Percentiles rank a stretch among this genome's conserved stretches.
Conservation (phyloP, 2,113 vertebrate genomes). For the Casuarius casuarius region DNA sequence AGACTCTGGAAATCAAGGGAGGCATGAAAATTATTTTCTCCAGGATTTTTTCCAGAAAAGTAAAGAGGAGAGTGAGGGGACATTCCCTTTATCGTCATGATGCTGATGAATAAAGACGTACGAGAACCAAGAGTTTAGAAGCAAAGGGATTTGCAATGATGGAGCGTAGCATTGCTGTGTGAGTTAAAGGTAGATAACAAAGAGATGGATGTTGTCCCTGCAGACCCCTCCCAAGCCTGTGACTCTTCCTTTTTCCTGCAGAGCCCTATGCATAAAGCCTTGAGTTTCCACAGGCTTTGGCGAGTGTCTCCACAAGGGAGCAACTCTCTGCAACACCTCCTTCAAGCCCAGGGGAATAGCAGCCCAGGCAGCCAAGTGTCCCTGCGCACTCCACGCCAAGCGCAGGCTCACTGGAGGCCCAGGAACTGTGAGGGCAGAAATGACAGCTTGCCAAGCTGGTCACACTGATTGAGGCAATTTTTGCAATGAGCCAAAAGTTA, state of each 20-base stretch:
- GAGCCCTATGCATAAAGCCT: background rate
- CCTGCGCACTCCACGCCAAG: background rate
- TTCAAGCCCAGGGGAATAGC: background rate
- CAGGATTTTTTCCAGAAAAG: background rate
- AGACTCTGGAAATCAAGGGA: background rate
- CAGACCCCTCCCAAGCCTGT: background rate
- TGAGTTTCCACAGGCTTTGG: background rate
- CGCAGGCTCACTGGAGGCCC: background rate
- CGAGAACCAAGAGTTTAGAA: background rate
- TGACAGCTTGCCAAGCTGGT: background rate
- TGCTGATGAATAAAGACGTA: background rate
- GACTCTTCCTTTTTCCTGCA: background rate
- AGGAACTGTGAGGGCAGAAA: background rate
- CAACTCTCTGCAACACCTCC: background rate
- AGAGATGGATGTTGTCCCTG: background rate
- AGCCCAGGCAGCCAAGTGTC: background rate
- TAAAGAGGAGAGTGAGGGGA: background rate
- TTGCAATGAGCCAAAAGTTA: background rate
- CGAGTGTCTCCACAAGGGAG: background rate
- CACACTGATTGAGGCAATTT: background rate
- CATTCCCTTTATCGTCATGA: background rate
- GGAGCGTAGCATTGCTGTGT: background rate
- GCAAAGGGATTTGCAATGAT: background rate
- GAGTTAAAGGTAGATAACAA: background rate
- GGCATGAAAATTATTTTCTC: background rate